Evolutionary conservation across 2,888 invertebrate species (phyloP), one percentile per base, ranked within the genome.

Genomic region (Linnaemya tessellans): DNA sequence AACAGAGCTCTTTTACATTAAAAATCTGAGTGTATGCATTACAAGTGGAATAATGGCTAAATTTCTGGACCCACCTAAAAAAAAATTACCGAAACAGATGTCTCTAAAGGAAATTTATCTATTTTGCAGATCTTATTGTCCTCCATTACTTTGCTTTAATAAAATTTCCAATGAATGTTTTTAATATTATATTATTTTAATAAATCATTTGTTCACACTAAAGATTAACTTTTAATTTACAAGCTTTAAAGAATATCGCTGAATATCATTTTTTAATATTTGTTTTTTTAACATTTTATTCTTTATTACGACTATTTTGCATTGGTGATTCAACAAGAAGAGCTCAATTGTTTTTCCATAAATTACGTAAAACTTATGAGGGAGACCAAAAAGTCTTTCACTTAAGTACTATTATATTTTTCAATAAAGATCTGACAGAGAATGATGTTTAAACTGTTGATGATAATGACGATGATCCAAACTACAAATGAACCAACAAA

Each of bases 361-460:
- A 82, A 85, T 82, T 82, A 75, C 70, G 13, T 56, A 71, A 79
- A 85, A 85, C 62, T 82, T 84, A 77, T 82, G 84, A 79, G 70
- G 74, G 70, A 79, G 75, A 70, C 25, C 38, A 51, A 78, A 81
- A 58, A 71, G 58, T 71, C 70, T 79, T 54, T 38, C 67, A 46
- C 74, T 70, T 70, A 70, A 30, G 43, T 41, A 65, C 41, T 49
- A 20, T 15, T 11, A 20, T 46, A 46, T 30, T 20, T n/a, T 38
- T 56, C 25, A 35, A 74, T 30, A 68, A 64, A 41, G 54, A 56
- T 65, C 11, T 67, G 54, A 56, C 58, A 58, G 51, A 67, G 60
- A 15, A 80, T 51, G 75, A 58, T 56, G 43, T 30, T 35, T 51
- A 60, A 20, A 51, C 43, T 9, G 30, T 0, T 43, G 51, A 30